These are phyloP conservation scores for Opisthograptis luteolata DNA, from an alignment of 2,888 invertebrate genomes.

Conservation along the genomic window DNA sequence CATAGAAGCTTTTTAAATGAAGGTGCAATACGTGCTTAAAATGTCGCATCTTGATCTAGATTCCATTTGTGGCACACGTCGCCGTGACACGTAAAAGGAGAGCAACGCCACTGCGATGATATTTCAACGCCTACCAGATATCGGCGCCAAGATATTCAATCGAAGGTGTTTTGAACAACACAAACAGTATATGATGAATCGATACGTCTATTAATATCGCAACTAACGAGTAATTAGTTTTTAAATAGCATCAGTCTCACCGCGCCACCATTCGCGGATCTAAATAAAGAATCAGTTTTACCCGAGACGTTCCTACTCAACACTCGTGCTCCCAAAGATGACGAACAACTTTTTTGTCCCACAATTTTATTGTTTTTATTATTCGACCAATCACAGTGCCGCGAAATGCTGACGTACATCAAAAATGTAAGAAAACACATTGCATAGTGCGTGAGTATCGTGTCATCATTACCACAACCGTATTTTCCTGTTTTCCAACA, in stretches of 20 bases:
- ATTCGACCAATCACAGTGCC: constrained; percentile 14
- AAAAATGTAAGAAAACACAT: constrained; percentile 57
- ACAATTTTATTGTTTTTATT: constrained; percentile 31
- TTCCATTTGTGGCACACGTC: background rate
- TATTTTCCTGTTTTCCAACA: constrained; percentile 19
- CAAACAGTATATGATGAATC: constrained; percentile 36
- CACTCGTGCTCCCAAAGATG: constrained; percentile 47
- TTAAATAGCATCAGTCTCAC: constrained; percentile 48
- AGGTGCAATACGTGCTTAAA: too few relatives aligned
- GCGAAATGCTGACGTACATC: constrained; percentile 60
- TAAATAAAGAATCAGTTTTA: constrained; percentile 65
- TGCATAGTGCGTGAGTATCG: constrained; percentile 21
- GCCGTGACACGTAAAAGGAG: background rate
- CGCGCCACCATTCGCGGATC: constrained; percentile 49
- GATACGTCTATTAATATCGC: constrained; percentile 47
- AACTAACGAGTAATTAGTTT: constrained; percentile 47
- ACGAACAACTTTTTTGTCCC: constrained; percentile 26
- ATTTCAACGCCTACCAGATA: constrained; percentile 5
- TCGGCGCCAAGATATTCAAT: constrained; percentile 13
- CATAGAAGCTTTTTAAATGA: too few relatives aligned
- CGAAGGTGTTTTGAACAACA: constrained; percentile 3
- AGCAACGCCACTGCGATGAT: background rate
- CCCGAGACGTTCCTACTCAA: constrained; percentile 47
- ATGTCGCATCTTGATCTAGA: background rate
- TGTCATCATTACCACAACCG: constrained; percentile 21